Percentiles rank a stretch among this genome's conserved stretches.
phyloP scores from a whole-genome alignment of 1,140 invertebrate genomes.

The Andrena cerasifolii region DNA sequence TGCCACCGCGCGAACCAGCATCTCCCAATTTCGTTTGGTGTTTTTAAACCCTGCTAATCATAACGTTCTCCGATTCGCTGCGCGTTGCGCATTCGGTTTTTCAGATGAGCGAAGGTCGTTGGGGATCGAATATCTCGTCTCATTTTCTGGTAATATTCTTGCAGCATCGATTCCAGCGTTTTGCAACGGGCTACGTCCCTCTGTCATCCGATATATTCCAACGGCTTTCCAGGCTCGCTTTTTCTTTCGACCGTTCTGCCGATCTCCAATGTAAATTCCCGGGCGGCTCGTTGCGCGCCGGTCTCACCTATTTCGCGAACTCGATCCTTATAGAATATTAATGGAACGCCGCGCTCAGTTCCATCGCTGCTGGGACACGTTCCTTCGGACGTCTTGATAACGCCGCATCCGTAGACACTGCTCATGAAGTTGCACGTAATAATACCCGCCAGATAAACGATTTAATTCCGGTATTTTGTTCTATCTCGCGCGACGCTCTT shows the following conservation, averaged over 20 bases:
- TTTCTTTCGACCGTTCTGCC: background rate
- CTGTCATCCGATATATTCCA: conserved; percentile 5
- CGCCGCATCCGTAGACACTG: background rate
- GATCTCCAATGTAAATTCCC: conserved; percentile 30
- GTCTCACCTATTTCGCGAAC: conserved; percentile 17
- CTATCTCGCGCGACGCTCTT: background rate
- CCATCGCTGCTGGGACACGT: background rate
- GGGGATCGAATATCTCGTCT: background rate
- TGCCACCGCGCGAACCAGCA: too few species aligned
- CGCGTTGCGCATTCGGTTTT: background rate
- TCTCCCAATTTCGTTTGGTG: background rate
- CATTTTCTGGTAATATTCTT: background rate
- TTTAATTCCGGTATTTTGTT: background rate
- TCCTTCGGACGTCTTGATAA: background rate
- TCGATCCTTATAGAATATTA: conserved; percentile 38
- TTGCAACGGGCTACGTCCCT: background rate
- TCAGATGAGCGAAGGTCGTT: background rate
- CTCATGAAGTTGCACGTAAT: background rate
- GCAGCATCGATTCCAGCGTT: background rate
- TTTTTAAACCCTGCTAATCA: background rate
- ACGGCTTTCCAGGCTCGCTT: background rate
- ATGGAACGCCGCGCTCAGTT: background rate
- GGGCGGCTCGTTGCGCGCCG: background rate
- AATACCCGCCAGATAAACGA: conserved; percentile 2
- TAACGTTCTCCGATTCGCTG: too few species aligned